Conservation (phyloP, 1,140 invertebrate species). For the Cydia splendana region DNA sequence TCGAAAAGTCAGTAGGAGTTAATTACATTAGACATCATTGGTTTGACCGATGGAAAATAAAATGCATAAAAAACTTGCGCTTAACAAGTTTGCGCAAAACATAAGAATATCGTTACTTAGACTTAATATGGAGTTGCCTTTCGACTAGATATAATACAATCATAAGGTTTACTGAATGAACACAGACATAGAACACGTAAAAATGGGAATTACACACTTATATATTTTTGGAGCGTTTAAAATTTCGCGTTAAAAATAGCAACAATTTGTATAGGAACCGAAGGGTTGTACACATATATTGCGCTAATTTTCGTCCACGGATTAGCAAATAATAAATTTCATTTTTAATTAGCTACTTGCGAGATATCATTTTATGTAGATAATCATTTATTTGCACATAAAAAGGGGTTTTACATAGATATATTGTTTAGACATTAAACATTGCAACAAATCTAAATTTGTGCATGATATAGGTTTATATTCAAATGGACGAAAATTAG, state of each 20-base stretch:
- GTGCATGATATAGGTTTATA: too few species aligned
- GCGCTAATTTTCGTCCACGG: too few species aligned
- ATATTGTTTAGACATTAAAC: too few species aligned
- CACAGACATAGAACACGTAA: not conserved
- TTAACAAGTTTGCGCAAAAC: not conserved
- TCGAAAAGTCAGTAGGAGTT: constrained; percentile 34
- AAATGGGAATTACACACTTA: not conserved
- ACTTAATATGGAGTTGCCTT: constrained; percentile 56
- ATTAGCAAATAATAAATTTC: too few species aligned
- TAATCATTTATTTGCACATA: too few species aligned
- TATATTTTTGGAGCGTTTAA: too few species aligned
- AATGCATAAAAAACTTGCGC: constrained; percentile 6
- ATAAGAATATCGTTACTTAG: constrained; percentile 7
- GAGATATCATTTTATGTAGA: too few species aligned
- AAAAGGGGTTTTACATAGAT: too few species aligned
- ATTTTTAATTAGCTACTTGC: too few species aligned
- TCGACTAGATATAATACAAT: constrained; percentile 56
- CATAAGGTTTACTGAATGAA: constrained; percentile 37
- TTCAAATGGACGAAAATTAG: too few species aligned
- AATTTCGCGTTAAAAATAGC: not conserved
- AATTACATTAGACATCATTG: constrained; percentile 23
- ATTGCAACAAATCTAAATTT: too few species aligned
- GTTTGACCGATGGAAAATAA: not conserved
- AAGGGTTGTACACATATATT: too few species aligned
- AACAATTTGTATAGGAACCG: not conserved